Base-by-base conservation (phyloP, 2,888 invertebrate species). In the Itoplectis maculator region DNA sequence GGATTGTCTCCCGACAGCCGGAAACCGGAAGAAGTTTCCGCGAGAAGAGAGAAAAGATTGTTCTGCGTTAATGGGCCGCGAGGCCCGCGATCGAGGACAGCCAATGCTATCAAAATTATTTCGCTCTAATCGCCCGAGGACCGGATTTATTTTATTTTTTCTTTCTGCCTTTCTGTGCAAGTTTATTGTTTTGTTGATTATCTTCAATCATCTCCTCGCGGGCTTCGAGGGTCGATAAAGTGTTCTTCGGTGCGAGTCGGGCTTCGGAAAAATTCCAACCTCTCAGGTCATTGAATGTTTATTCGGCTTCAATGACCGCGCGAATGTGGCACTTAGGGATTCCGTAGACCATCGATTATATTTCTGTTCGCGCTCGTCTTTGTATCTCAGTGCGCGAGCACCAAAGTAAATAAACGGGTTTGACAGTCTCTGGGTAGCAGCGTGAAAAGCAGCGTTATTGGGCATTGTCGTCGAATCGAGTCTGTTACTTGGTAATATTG, bases 161-260 rank as follows among this genome's bases (percentile, higher is more conserved):
- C 1, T 76, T 59, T 37, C 23, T 45, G 29, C 56, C 40, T 15
- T 54, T 40, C n/a, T 56, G 9, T 61, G 61, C 7, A 45, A 59
- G 35, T 35, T 40, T 40, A 3, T 23, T 23, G 5, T 59, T 59
- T 40, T 37, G 15, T 37, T 18, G 7, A 76, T 15, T 35, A 35
- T 47, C 20, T 56, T 56, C 3, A 45, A 35, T 66, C 56, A 66
- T 59, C 59, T n/a, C 79, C 75, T 59, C 75, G 75, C 59, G 40
- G 65, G 79, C 20, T 79, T 79, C 82, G 82, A 79, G 82, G 75
- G 40, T 45, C 29, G 56, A 9, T 45, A 11, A 29, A 63, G 63
- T 23, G 23, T n/a, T 20, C 23, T 6, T 35, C 47, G 23, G 66
- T 45, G 29, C 45, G 13, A 5, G 15, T 56, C 56, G 72, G 42